phyloP scores from a whole-genome alignment of 2,113 vertebrate genomes.

The Elephas maximus region DNA sequence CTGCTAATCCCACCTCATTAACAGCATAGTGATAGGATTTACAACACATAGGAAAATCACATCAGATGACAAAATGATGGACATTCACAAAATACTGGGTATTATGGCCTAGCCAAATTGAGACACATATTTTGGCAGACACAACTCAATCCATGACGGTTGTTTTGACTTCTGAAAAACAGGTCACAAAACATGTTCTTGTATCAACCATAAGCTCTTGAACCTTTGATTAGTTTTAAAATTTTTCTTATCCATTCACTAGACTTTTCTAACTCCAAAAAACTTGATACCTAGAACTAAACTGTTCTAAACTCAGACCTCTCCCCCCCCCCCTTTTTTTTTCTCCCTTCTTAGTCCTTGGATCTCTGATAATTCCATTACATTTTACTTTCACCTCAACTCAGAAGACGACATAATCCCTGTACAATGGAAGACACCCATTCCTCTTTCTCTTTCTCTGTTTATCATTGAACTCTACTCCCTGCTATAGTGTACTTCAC shows the following conservation, averaged over 20 bases:
- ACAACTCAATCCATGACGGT: neutral
- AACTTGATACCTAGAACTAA: neutral
- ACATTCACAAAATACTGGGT: no score
- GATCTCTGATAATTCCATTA: neutral
- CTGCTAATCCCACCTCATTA: no score
- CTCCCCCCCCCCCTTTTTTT: neutral
- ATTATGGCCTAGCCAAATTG: no score
- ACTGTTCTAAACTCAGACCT: neutral
- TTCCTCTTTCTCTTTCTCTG: neutral
- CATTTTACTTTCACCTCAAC: neutral
- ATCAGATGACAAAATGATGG: no score
- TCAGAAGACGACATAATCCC: neutral
- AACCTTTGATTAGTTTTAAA: neutral
- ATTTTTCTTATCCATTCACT: neutral
- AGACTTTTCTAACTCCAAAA: neutral
- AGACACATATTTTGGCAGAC: no score
- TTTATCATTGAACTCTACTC: neutral
- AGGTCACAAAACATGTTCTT: neutral
- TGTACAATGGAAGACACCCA: no score
- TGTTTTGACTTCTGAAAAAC: neutral
- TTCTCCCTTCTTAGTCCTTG: neutral
- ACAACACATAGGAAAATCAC: no score
- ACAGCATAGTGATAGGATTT: no score
- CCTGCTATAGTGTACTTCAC: neutral
- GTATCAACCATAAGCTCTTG: neutral